These are phyloP conservation scores for Leucophenga varia DNA, from an alignment of 1,140 invertebrate genomes.

Conservation along the genomic window DNA sequence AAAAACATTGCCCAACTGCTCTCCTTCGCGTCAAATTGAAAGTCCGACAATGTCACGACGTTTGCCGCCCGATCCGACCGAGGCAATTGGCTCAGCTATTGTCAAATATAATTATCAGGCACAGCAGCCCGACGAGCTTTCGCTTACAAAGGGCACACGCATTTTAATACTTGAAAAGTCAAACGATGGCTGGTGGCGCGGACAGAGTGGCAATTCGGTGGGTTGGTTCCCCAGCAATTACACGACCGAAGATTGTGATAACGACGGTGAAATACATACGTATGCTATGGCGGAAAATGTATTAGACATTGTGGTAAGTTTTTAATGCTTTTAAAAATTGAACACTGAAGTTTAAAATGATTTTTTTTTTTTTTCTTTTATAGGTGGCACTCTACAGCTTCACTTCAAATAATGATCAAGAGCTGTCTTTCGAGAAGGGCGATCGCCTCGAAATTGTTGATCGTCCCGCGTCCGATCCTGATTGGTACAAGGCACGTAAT, in stretches of 20 bases:
- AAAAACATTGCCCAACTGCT: constrained; percentile 82
- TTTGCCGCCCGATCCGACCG: constrained; percentile 77
- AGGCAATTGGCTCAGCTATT: constrained; percentile 86
- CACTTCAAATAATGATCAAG: constrained; percentile 93
- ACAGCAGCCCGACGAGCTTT: constrained; percentile 94
- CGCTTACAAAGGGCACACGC: constrained; percentile 85
- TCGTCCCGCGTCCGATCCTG: constrained; percentile 92
- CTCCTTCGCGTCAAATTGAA: constrained; percentile 75
- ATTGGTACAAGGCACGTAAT: constrained; percentile 97
- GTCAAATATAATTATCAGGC: constrained; percentile 99
- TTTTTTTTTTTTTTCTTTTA: constrained; percentile 2
- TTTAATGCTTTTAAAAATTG: neutral
- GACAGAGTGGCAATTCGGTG: constrained; percentile 77
- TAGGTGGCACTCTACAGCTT: constrained; percentile 88
- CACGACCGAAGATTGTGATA: constrained; percentile 85
- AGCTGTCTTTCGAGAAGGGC: constrained; percentile 95
- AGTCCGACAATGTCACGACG: constrained; percentile 75
- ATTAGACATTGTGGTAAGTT: constrained; percentile 84
- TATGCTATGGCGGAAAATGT: constrained; percentile 92
- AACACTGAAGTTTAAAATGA: neutral
- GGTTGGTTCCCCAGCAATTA: constrained; percentile 99
- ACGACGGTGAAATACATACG: constrained; percentile 82
- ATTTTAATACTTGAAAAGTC: constrained; percentile 97
- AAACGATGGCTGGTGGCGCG: constrained; percentile 99
- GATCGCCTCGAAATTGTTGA: constrained; percentile 94